Evolutionary conservation across 2,888 invertebrate genomes (phyloP), one percentile per base, ranked within the genome.

Genomic region (Eudasyphora cyanicolor): DNA sequence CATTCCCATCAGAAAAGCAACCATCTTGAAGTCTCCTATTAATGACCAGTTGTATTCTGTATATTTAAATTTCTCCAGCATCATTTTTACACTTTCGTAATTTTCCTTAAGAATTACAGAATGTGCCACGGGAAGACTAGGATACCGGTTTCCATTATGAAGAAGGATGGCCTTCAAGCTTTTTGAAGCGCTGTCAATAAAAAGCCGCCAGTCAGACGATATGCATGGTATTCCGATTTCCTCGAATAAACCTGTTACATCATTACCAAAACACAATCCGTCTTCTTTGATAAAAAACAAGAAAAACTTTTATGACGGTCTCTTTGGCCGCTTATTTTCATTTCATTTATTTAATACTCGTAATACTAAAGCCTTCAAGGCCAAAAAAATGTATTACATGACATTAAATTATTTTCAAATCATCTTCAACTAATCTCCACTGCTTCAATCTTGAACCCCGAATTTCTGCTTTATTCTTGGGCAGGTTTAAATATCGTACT

Each of bases 121-220:
- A 83, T 90, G 87, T 21, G 86, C 89, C 12, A 90, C 54, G 14
- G 89, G 87, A 85, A 88, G 77, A 76, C 87, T 86, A 64, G 88
- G 86, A 70, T 86, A 87, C n/a, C 35, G 12, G 35, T 64, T 54
- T 71, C 45, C 45, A 45, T 45, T 45, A n/a, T 45, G 45, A 3
- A 45, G 45, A 10, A 45, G 14, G 8, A 45, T 14, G 14, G 8
- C 6, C 45, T 45, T 45, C 45, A 45, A 45, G 14, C 54, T 51
- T 54, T 51, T 54, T 51, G 51, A 8, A 10, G 54, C 51, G 21
- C 32, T 35, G 24, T 73, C 51, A 17, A 54, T 35, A 54, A 19
- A 45, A 45, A 45, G 45, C 14, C 45, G 6, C 45, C 45, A 45
- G 45, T 45, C 45, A n/a, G 35, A 35, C 35, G 35, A 10, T 35